phyloP scores from a whole-genome alignment of 2,113 vertebrate species.

The Periophthalmodon schlosseri region DNA sequence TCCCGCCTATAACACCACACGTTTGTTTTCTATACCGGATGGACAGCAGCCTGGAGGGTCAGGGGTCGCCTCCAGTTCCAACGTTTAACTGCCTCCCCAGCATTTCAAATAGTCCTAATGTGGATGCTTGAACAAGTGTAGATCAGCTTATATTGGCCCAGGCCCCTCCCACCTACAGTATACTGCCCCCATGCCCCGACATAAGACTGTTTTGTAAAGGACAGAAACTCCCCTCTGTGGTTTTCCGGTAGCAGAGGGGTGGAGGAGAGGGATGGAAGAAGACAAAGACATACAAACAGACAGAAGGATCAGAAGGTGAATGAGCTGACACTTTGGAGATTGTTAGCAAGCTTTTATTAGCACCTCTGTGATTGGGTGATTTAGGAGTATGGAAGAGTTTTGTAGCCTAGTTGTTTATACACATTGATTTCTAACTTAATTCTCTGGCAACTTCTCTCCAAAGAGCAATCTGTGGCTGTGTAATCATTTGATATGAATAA shows the following conservation, averaged over 20 bases:
- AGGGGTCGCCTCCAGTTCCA: conserved; percentile 64
- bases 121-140: conserved; percentile 71
- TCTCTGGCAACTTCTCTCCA: conserved; percentile 53
- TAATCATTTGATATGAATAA: conserved; percentile 78
- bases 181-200: conserved; percentile 39
- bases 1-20: conserved; percentile 18
- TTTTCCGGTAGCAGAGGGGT: conserved; percentile 40
- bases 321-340: conserved; percentile 61
- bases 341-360: conserved; percentile 66
- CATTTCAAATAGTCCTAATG: conserved; percentile 68
- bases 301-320: conserved; percentile 55
- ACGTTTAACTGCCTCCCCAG: conserved; percentile 70
- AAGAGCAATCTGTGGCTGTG: conserved; percentile 58
- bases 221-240: conserved; percentile 50
- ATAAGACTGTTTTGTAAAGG: conserved; percentile 35
- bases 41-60: conserved; percentile 56
- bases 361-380: conserved; percentile 67
- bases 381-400: conserved; percentile 51
- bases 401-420: conserved; percentile 72
- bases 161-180: conserved; percentile 44
- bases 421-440: conserved; percentile 79
- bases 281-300: conserved; percentile 50
- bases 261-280: conserved; percentile 40
- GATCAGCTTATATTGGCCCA: conserved; percentile 53
- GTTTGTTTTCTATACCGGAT: conserved; percentile 62